These are phyloP conservation scores for Sandelia bainsii DNA, from an alignment of 2,797 vertebrate species.

Conservation along the genomic window DNA sequence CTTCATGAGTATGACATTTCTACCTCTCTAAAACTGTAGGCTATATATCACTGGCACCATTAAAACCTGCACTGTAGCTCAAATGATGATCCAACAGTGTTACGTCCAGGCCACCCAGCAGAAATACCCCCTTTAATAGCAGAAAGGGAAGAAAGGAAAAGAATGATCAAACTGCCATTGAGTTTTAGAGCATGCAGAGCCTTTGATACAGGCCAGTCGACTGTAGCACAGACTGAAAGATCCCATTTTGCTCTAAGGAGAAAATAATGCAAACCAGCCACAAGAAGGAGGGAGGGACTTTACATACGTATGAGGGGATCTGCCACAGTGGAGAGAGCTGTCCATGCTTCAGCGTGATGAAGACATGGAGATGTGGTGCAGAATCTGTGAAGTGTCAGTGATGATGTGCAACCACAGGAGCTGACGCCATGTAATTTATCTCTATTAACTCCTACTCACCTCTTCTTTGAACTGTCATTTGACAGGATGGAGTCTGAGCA, in stretches of 20 bases:
- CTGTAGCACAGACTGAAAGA: conserved; percentile 65
- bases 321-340: conserved; percentile 52
- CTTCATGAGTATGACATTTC: conserved; percentile 51
- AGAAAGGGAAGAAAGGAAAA: conserved; percentile 64
- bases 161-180: conserved; percentile 62
- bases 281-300: conserved; percentile 16
- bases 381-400: conserved; percentile 73
- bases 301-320: conserved; percentile 39
- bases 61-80: conserved; percentile 63
- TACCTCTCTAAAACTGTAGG: conserved; percentile 45
- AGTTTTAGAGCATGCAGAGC: conserved; percentile 61
- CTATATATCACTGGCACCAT: conserved; percentile 59
- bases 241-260: conserved; percentile 71
- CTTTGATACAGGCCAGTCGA: conserved; percentile 73
- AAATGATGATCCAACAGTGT: conserved; percentile 62
- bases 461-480: conserved; percentile 76
- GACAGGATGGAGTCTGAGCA: conserved; percentile 41
- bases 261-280: conserved; percentile 77
- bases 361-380: conserved; percentile 58
- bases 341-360: conserved; percentile 60
- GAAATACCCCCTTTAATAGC: conserved; percentile 61
- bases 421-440: conserved; percentile 70
- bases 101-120: conserved; percentile 72
- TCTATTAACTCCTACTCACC: conserved; percentile 72
- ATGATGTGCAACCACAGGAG: conserved; percentile 67